Conservation (phyloP, 2,113 vertebrate species). For the Gambusia holbrooki region DNA sequence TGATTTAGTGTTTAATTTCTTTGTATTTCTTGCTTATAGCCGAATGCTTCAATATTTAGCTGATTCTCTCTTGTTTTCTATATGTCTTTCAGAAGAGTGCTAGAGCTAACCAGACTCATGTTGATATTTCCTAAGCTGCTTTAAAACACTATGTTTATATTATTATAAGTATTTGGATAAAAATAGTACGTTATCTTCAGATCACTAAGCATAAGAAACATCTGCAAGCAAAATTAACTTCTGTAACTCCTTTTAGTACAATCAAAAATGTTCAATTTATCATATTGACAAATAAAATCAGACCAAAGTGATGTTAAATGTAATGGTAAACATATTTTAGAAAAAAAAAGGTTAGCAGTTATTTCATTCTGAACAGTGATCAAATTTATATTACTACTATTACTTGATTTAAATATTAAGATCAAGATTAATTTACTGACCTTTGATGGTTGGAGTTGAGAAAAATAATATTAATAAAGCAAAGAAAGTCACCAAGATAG, state of each 20-base stretch:
- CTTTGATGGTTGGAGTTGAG: constrained; percentile 39
- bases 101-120: too few species aligned
- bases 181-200: too few species aligned
- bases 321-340: background rate
- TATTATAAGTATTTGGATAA: too few species aligned
- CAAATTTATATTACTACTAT: background rate
- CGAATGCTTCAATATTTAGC: background rate
- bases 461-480: background rate
- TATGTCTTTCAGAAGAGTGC: background rate
- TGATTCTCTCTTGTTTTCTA: background rate
- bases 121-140: too few species aligned
- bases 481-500: constrained; percentile 2
- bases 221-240: background rate
- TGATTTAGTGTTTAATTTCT: background rate
- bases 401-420: background rate
- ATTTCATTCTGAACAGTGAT: background rate
- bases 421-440: constrained; percentile 49
- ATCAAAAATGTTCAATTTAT: background rate
- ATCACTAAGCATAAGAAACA: background rate
- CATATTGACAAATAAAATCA: background rate
- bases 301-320: background rate
- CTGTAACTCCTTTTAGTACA: background rate
- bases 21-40: background rate
- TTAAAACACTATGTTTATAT: too few species aligned
- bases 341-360: background rate